Percentiles rank a stretch among this genome's conserved stretches.
These are phyloP conservation scores for Grammomys dolichurus DNA, from an alignment of 2,113 vertebrate species.

Conservation along the genomic window DNA sequence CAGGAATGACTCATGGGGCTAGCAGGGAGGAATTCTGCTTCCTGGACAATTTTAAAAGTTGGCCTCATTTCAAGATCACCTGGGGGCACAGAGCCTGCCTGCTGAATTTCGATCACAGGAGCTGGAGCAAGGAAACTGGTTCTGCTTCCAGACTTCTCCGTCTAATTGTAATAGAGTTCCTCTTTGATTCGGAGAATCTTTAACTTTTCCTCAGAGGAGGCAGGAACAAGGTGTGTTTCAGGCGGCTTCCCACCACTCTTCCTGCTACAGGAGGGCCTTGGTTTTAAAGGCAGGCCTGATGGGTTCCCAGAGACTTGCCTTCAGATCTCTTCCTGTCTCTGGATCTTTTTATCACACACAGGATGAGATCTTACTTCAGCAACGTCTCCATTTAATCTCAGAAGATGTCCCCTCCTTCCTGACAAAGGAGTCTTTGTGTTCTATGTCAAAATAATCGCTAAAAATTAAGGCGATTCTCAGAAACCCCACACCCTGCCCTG, in stretches of 20 bases:
- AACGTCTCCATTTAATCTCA: slow-evolving; percentile 84
- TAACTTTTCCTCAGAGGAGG: neutral
- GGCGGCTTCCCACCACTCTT: neutral
- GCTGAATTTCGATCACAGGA: neutral
- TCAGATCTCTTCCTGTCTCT: slow-evolving; percentile 71
- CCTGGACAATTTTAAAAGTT: neutral
- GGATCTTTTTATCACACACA: slow-evolving; percentile 84
- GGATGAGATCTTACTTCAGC: slow-evolving; percentile 83
- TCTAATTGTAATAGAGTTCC: neutral
- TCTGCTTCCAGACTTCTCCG: neutral
- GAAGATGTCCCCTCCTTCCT: slow-evolving; percentile 83
- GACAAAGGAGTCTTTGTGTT: slow-evolving; percentile 87
- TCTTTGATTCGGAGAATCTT: neutral
- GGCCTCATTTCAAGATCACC: neutral
- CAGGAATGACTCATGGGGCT: neutral
- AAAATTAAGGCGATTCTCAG: slow-evolving; percentile 66
- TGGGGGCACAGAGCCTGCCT: neutral
- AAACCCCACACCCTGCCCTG: slow-evolving; percentile 12
- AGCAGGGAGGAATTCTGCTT: neutral
- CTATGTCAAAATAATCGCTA: slow-evolving; percentile 85
- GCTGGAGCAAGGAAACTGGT: no score
- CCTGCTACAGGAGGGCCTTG: neutral
- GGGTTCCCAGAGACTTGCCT: slow-evolving; percentile 54
- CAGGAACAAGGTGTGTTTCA: neutral
- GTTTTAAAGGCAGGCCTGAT: slow-evolving; percentile 63